Evolutionary conservation across 2,888 invertebrate genomes (phyloP), one percentile per base, ranked within the genome.

Genomic region (Cloeon dipterum): DNA sequence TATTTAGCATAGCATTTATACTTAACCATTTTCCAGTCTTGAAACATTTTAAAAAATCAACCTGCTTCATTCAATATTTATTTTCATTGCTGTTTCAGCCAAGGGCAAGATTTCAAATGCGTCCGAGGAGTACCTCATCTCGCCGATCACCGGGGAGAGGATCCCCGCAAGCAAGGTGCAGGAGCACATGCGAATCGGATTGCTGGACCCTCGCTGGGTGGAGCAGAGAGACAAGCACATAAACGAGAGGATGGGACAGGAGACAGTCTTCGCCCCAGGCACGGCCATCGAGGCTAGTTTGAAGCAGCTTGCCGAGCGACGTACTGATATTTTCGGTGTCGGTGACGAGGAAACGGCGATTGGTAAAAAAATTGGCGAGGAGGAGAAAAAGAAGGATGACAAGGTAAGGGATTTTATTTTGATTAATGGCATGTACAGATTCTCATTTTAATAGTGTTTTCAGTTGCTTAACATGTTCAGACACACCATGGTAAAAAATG

Each of bases 311-410:
- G 98, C 98, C 0, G 96, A 98, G 55, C 72, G 98, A 46, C 89
- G 98, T 76, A 96, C 98, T 2, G 98, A 98, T 67, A 98, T 98
- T 59, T 99, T 99, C 62, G 98, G 98, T 60, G 85, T 89, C 42
- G 96, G 96, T 40, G 88, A 88, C 55, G 94, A 96, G 56, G 98
- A 98, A 66, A 94, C 96, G 0, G 86, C 88, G 18, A 99, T 98
- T 54, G 98, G 98, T 63, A 93, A 93, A 62, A 98, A 96, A 64
- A 81, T 93, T 42, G 88, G 88, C 2, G 88, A 88, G 53, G 81
- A 82, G 48, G 83, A 83, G 56, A 68, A 70, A 23, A 68, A 70
- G 45, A 77, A 85, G 46, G 85, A 86, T 50, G 88, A 88, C 52
- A 63, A 63, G 49, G 55, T 54, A 40, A n/a, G n/a, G n/a, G n/a